Evolutionary conservation across 2,113 vertebrate species (phyloP), one percentile per base, ranked within the genome.

Genomic region (Pachyramphus minor): DNA sequence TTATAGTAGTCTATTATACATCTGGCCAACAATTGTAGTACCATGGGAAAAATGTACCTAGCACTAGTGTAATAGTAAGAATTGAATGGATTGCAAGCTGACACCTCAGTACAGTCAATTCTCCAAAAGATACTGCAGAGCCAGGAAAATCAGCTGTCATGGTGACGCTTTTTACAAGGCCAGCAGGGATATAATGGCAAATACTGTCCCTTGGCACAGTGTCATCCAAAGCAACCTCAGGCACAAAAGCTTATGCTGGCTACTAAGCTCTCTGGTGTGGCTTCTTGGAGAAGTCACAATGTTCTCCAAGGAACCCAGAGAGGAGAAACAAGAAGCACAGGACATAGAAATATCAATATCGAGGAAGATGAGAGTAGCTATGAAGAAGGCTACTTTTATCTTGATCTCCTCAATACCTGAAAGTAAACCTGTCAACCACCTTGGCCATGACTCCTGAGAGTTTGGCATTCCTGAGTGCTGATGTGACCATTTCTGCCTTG

Each of bases 401-500:
- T 63, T 67, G 58, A 14, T 7, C 3, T 19, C 13, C 28, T 84
- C 35, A 37, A 12, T 24, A 39, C 44, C 27, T 52, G 41, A 44
- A 28, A 55, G 27, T 39, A 47, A 22, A 19, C 5, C 42, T 49
- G 20, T 12, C 24, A 59, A 41, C 13, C 28, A 49, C 4, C 35
- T 90, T 2, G 1, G 21, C 23, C 15, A 6, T 45, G 52, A 64
- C 9, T 56, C 21, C 80, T 49, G 22, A n/a, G 50, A 52, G 14
- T 68, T 0, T 60, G 59, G 20, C 45, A 45, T 64, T 81, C 25
- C 64, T 84, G 5, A 5, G 2, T 33, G 31, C 24, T 30, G 47
- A 50, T 0, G 0, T 45, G 55, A 37, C 20, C 41, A 37, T 8
- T 47, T 58, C 21, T 71, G 2, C 25, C 52, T 37, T 2, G 1